Percentiles rank a stretch among this genome's conserved stretches.
phyloP scores from a whole-genome alignment of 2,113 vertebrate genomes.

The Dromiciops gliroides region DNA sequence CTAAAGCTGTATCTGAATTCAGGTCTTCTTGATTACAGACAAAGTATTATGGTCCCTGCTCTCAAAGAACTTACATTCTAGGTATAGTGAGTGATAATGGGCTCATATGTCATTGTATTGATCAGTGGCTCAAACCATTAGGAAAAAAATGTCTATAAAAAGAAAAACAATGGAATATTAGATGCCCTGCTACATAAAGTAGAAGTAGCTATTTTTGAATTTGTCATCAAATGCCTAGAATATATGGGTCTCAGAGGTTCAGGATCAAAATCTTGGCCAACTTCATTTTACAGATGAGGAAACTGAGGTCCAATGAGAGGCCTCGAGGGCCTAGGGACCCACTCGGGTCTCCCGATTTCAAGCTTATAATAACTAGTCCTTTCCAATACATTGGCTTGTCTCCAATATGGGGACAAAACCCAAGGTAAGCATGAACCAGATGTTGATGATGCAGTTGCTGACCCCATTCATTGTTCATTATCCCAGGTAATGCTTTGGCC shows the following conservation, averaged over 20 bases:
- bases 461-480: not conserved
- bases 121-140: too few species aligned
- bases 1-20: too few species aligned
- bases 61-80: too few species aligned
- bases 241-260: not conserved
- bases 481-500: not conserved
- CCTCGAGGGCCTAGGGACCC: not conserved
- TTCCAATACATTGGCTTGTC: conserved; percentile 10
- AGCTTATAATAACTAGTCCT: conserved; percentile 13
- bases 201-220: not conserved
- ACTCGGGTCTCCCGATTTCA: not conserved
- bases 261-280: not conserved
- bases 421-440: not conserved
- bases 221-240: not conserved
- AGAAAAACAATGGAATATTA: too few species aligned
- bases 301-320: not conserved
- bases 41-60: too few species aligned
- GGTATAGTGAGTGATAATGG: too few species aligned
- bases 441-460: not conserved
- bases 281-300: not conserved
- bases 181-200: too few species aligned
- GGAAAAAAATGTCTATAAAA: too few species aligned
- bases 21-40: too few species aligned
- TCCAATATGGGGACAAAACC: not conserved
- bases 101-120: too few species aligned